Evolutionary conservation across 2,797 vertebrate species (phyloP).

Genomic region (Oreortyx pictus): DNA sequence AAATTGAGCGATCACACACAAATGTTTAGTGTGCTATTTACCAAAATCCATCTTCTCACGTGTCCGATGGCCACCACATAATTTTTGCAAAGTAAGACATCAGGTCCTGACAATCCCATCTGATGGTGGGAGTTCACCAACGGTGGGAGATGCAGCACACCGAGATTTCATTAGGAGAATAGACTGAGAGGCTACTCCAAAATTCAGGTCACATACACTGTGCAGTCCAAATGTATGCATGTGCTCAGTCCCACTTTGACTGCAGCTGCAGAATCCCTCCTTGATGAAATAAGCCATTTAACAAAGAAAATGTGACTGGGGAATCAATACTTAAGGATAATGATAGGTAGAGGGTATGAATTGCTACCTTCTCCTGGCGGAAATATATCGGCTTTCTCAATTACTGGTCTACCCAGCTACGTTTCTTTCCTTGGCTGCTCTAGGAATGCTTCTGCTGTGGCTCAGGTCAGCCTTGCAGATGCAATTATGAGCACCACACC

Average conservation of each 20-base stretch:
- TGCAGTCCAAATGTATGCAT: neutral
- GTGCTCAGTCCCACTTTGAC: neutral
- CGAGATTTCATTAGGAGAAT: conserved; percentile 2
- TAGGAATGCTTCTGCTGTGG: neutral
- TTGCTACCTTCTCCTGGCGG: neutral
- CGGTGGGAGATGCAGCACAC: neutral
- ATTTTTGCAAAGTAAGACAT: neutral
- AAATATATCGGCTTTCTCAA: conserved; percentile 37
- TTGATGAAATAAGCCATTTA: conserved; percentile 35
- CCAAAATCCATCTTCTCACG: neutral
- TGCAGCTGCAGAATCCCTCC: neutral
- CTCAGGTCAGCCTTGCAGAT: neutral
- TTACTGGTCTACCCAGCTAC: neutral
- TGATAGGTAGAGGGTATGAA: conserved; percentile 15
- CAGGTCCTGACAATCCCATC: neutral
- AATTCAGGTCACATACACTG: neutral
- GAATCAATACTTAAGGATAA: conserved; percentile 33
- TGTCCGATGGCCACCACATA: neutral
- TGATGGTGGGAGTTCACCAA: neutral
- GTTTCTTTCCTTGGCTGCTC: conserved; percentile 3
- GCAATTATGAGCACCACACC: neutral
- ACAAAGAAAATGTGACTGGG: conserved; percentile 34
- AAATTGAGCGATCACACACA: conserved; percentile 16
- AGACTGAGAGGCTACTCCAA: neutral
- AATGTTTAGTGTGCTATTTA: conserved; percentile 44